These are phyloP conservation scores for Myotis vivesi DNA, from an alignment of 2,797 vertebrate species.

Conservation along the genomic window DNA sequence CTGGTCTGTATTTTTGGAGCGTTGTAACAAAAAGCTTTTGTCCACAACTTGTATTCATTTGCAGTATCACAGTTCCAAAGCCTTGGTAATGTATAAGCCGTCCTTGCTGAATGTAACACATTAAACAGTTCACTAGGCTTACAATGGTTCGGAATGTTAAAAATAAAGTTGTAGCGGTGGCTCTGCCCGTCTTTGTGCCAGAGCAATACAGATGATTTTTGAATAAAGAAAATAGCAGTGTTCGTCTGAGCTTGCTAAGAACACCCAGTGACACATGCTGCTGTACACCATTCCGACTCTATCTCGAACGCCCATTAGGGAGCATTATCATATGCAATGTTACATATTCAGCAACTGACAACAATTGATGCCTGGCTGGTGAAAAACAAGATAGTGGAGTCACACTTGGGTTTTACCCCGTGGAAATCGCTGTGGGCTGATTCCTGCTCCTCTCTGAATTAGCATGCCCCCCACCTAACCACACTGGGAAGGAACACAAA, in stretches of 20 bases:
- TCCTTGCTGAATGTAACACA: constrained; percentile 69
- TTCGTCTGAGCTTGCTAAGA: constrained; percentile 69
- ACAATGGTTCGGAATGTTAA: constrained; percentile 76
- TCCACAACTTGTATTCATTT: constrained; percentile 73
- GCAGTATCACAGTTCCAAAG: constrained; percentile 69
- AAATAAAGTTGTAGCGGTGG: constrained; percentile 72
- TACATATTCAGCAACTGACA: constrained; percentile 53
- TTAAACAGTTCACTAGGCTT: constrained; percentile 80
- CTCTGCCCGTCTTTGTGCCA: constrained; percentile 39
- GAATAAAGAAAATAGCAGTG: constrained; percentile 67
- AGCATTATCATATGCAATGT: constrained; percentile 43
- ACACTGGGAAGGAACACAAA: not conserved
- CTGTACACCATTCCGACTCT: not conserved
- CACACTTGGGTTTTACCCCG: not conserved
- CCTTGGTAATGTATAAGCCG: constrained; percentile 48
- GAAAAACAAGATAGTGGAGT: constrained; percentile 37
- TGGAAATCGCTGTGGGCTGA: constrained; percentile 16
- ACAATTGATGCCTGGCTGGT: not conserved
- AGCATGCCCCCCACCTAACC: not conserved
- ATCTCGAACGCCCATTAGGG: constrained; percentile 63
- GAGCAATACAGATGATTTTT: constrained; percentile 56
- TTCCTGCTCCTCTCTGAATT: not conserved
- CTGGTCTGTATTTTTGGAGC: constrained; percentile 35
- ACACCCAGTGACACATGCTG: constrained; percentile 52
- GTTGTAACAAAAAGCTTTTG: constrained; percentile 67